Base-by-base conservation (phyloP, 2,888 invertebrate genomes). In the Lasiommata megera region DNA sequence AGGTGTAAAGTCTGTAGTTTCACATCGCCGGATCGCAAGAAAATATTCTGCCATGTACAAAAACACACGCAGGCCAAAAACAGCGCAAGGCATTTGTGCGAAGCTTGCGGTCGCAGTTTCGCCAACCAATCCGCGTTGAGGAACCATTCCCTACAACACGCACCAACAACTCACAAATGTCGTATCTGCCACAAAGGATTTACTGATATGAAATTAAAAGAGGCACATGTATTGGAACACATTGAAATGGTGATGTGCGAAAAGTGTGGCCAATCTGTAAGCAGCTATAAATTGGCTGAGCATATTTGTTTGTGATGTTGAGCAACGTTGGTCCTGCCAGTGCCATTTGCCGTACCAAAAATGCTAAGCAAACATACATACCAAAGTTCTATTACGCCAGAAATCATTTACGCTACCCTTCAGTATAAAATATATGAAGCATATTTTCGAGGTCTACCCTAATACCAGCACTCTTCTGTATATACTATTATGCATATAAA, bases 1-100 rank as follows among this genome's bases (percentile, higher is more conserved):
- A 90, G 92, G 36, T 94, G 94, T 65, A 92, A 92, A 71, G 82
- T 93, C 31, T 94, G 94, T 73, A 84, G 83, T n/a, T 84, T 84
- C 40, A 86, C 88, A n/a, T 92, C 93, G 60, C 75, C 84, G 3
- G 88, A 91, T 60, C 89, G 86, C 64, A 92, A 92, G 54, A 91
- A 92, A 17, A 84, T 94, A 46, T 93, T 92, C 61, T 79, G 88
- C 1, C 94, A 94, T 67, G 91, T 93, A 0, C 91, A 92, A 66
- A 78, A 83, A 18, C 93, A 93, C 62, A 88, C 89, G 8, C 77
- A 71, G 8, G 65, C 63, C 3, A 71, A 75, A 1, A 74, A 76
- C 38, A 65, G 74, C 0, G 67, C 67, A 0, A 71, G 74, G 0
- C 90, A 90, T 47, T 73, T 91, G 1, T 91, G 91, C 37, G 91